phyloP scores from a whole-genome alignment of 35 echinoderm and acorn worm species.

The Hemicentrotus pulcherrimus region DNA sequence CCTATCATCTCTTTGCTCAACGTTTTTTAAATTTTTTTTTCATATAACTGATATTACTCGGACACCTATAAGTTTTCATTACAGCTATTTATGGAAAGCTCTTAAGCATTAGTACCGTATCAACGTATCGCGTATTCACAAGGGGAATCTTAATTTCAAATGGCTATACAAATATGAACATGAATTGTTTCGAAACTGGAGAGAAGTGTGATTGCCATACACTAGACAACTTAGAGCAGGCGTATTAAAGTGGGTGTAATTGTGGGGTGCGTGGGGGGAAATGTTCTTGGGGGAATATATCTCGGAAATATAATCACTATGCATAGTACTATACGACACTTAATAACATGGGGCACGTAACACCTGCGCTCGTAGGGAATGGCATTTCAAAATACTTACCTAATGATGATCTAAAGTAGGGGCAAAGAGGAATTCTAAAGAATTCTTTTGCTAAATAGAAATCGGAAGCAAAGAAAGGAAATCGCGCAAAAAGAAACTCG shows the following conservation, averaged over 20 bases:
- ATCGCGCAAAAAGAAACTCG: too few species aligned
- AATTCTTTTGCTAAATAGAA: too few species aligned
- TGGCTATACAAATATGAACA: neutral
- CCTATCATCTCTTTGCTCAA: too few species aligned
- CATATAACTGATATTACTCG: neutral
- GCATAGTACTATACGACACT: neutral
- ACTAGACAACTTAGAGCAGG: neutral
- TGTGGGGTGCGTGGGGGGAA: neutral
- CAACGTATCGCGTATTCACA: neutral
- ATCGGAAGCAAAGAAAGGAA: too few species aligned
- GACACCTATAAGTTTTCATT: neutral
- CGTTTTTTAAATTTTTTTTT: neutral
- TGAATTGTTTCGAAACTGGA: neutral
- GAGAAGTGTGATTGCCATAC: neutral
- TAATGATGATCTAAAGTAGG: too few species aligned
- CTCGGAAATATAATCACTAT: neutral
- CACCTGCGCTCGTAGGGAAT: neutral
- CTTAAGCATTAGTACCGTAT: neutral
- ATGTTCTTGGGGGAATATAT: neutral
- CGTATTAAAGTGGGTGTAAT: neutral
- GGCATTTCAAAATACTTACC: neutral
- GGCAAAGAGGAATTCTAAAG: too few species aligned
- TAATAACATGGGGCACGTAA: neutral
- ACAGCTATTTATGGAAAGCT: neutral
- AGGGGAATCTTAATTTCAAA: too few species aligned